Evolutionary conservation across 2,113 vertebrate species (phyloP).

Genomic region (Hippocampus zosterae): DNA sequence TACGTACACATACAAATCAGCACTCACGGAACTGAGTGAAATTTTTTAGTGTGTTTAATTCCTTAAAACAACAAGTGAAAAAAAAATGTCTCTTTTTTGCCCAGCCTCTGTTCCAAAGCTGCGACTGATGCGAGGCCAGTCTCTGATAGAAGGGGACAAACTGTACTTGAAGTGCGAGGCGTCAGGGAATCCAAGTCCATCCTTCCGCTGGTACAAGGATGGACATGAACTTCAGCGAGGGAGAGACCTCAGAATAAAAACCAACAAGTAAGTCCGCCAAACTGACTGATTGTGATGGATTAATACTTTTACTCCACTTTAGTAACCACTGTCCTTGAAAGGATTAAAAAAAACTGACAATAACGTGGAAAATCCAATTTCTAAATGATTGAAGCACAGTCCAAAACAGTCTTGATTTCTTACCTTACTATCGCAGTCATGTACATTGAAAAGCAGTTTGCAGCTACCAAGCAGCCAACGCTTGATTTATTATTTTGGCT

Average conservation of each 20-base stretch:
- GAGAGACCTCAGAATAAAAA: conserved; percentile 92
- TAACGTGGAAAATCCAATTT: neutral
- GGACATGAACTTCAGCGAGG: conserved; percentile 92
- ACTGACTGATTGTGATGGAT: neutral
- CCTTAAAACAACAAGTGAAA: conserved; percentile 25
- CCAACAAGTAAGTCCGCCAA: conserved; percentile 84
- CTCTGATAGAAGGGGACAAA: conserved; percentile 84
- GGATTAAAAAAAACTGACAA: neutral
- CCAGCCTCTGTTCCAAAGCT: conserved; percentile 86
- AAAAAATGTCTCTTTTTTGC: conserved; percentile 21
- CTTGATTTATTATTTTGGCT: no score
- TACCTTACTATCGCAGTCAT: neutral
- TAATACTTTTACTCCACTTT: neutral
- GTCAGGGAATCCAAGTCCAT: conserved; percentile 85
- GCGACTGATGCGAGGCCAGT: conserved; percentile 87
- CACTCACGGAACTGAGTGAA: neutral
- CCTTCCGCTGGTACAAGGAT: conserved; percentile 95
- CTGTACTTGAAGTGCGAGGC: conserved; percentile 93
- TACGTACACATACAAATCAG: neutral
- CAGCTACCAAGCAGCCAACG: no score
- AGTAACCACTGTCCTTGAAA: no score
- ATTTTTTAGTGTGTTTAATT: conserved; percentile 21
- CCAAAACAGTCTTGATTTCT: neutral
- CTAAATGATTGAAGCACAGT: neutral
- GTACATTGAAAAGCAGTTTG: neutral